Conservation (phyloP, 2,113 vertebrate species). For the Mungos mungo region DNA sequence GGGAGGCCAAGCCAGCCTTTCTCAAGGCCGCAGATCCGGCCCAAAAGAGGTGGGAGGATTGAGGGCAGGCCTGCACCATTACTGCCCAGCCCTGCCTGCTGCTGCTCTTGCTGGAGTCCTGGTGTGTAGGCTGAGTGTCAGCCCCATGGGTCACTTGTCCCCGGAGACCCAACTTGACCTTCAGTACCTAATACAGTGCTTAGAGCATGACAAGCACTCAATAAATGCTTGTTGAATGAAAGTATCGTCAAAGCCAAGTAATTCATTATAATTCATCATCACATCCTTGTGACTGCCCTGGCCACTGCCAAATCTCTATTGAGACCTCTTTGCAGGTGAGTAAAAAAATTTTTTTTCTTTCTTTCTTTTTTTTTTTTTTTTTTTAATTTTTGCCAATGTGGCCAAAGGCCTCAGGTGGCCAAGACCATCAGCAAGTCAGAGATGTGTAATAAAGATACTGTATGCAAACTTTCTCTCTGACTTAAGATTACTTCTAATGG, state of each 20-base stretch:
- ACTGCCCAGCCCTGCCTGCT: neutral
- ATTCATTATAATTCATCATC: neutral
- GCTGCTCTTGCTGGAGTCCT: neutral
- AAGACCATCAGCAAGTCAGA: neutral
- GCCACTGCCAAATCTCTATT: neutral
- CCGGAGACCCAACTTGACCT: conserved; percentile 7
- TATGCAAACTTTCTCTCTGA: neutral
- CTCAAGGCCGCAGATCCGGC: neutral
- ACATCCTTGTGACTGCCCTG: neutral
- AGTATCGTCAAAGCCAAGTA: neutral
- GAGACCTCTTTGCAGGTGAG: conserved; percentile 28
- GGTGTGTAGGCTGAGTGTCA: neutral
- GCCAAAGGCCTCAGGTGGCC: neutral
- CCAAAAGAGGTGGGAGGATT: neutral
- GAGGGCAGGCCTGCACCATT: neutral
- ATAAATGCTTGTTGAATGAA: conserved; percentile 11
- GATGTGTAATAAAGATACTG: neutral
- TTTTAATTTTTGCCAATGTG: neutral
- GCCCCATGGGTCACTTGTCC: neutral
- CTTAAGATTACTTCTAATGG: neutral
- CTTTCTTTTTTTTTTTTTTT: neutral
- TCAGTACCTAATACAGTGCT: neutral
- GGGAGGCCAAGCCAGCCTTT: conserved; percentile 45
- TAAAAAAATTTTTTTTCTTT: neutral
- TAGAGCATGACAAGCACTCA: neutral